Evolutionary conservation across 2,888 invertebrate genomes (phyloP).

Genomic region (Nemapogon koenigi): DNA sequence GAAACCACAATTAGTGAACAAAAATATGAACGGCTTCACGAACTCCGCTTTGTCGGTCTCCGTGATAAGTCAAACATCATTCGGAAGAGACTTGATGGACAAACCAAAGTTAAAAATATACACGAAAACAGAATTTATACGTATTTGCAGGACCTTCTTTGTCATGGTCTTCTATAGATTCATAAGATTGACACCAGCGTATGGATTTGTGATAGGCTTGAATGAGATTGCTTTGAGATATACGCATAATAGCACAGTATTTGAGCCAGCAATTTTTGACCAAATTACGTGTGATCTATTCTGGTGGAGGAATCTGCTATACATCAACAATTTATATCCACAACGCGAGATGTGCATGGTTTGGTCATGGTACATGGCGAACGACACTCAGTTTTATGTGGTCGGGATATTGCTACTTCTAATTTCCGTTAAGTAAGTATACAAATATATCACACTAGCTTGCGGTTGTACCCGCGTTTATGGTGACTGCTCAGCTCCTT

Average conservation of each 20-base stretch:
- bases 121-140: constrained; percentile 36
- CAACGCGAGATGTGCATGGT: constrained; percentile 80
- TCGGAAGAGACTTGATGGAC: constrained; percentile 48
- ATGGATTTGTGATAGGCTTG: constrained; percentile 78
- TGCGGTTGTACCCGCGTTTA: too few relatives aligned
- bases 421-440: constrained; percentile 70
- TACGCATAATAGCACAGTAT: constrained; percentile 74
- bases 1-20: constrained; percentile 39
- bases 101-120: constrained; percentile 37
- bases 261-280: constrained; percentile 74
- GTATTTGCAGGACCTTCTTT: constrained; percentile 51
- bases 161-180: constrained; percentile 63
- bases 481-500: too few relatives aligned
- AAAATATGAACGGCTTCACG: constrained; percentile 51
- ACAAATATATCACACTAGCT: constrained; percentile 8
- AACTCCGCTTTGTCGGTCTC: constrained; percentile 41
- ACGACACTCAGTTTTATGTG: constrained; percentile 80
- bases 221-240: constrained; percentile 76
- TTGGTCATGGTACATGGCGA: constrained; percentile 86
- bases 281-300: constrained; percentile 75
- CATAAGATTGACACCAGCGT: constrained; percentile 80
- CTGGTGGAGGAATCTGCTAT: constrained; percentile 87
- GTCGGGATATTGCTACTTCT: constrained; percentile 71
- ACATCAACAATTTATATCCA: constrained; percentile 81
- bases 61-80: constrained; percentile 50